Evolutionary conservation across 2,797 vertebrate genomes (phyloP).

Genomic region (Mus spretus): DNA sequence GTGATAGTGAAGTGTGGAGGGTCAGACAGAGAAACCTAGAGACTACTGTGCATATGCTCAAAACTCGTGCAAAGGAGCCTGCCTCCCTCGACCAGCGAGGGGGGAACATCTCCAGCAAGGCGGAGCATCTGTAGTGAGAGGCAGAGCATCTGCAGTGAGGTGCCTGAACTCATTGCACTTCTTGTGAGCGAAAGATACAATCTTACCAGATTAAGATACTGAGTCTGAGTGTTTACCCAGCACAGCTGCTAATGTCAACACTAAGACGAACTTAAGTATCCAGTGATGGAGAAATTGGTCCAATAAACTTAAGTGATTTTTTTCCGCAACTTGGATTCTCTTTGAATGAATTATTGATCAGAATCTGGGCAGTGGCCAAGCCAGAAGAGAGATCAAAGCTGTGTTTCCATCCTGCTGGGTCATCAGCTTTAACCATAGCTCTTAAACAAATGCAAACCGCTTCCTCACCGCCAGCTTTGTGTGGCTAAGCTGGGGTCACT

Average conservation of each 20-base stretch:
- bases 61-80: not conserved
- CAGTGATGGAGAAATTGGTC: slow-evolving; percentile 20
- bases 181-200: not conserved
- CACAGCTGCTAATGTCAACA: not conserved
- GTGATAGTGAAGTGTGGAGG: not conserved
- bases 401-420: slow-evolving; percentile 12
- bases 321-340: slow-evolving; percentile 6
- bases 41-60: not conserved
- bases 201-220: not conserved
- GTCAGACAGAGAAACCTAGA: not conserved
- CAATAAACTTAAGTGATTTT: slow-evolving; percentile 50
- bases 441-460: not conserved
- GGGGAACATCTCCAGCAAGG: not conserved
- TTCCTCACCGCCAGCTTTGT: not conserved
- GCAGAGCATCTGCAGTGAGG: not conserved
- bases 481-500: not conserved
- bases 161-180: not conserved
- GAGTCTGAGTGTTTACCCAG: not conserved
- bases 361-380: slow-evolving; percentile 47
- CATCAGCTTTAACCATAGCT: slow-evolving; percentile 23
- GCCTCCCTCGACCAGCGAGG: not conserved
- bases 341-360: slow-evolving; percentile 55
- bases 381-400: slow-evolving; percentile 48
- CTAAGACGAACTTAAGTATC: not conserved
- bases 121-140: not conserved